These are phyloP conservation scores for Synanthedon vespiformis DNA, from an alignment of 2,888 invertebrate genomes.

Conservation along the genomic window DNA sequence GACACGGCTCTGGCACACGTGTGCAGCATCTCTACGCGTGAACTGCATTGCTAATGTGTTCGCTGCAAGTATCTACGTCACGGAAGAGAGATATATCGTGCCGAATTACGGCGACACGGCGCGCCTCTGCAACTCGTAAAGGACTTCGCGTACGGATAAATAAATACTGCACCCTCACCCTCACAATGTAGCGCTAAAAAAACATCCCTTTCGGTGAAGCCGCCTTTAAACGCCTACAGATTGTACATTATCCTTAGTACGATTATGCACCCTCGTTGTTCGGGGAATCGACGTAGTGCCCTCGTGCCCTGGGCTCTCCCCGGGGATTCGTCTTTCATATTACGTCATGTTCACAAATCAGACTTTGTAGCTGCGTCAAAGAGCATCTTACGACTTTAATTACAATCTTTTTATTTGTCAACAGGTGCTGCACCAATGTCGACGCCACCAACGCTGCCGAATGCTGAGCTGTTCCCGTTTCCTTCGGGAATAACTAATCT, in stretches of 20 bases:
- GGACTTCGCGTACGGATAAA: constrained; percentile 61
- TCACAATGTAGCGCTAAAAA: constrained; percentile 64
- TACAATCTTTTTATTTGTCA: constrained; percentile 27
- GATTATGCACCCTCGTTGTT: constrained; percentile 70
- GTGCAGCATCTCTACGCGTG: constrained; percentile 39
- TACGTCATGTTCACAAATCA: constrained; percentile 59
- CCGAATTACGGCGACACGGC: constrained; percentile 48
- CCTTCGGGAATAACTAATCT: constrained; percentile 52
- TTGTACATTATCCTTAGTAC: constrained; percentile 71
- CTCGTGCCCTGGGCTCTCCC: constrained; percentile 49
- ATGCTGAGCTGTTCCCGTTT: constrained; percentile 56
- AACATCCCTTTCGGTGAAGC: constrained; percentile 69
- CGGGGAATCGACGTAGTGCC: constrained; percentile 64
- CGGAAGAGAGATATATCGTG: constrained; percentile 33
- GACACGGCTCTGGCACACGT: constrained; percentile 17
- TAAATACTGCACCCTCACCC: constrained; percentile 71
- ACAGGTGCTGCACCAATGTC: constrained; percentile 55
- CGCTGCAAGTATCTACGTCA: constrained; percentile 22
- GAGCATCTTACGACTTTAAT: constrained; percentile 11
- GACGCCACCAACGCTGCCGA: constrained; percentile 46
- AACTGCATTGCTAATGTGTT: constrained; percentile 49
- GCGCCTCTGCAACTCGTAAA: constrained; percentile 48
- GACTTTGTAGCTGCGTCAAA: constrained; percentile 23
- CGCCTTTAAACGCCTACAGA: constrained; percentile 72
- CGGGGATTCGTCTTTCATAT: constrained; percentile 62